Percentiles rank a stretch among this genome's conserved stretches.
These are phyloP conservation scores for Gobius niger DNA, from an alignment of 2,113 vertebrate species.

Conservation along the genomic window DNA sequence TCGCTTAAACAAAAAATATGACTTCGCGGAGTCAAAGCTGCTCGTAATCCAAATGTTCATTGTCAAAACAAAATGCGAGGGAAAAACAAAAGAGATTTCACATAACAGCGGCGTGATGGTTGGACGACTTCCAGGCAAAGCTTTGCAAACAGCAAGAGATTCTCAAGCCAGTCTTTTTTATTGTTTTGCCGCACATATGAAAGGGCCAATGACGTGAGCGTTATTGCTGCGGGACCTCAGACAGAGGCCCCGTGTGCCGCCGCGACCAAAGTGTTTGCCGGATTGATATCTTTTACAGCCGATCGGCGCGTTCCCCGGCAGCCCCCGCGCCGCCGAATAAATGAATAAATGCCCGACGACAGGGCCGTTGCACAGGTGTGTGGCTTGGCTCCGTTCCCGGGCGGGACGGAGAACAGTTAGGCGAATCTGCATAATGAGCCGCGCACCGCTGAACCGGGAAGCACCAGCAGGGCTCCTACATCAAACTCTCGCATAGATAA, in stretches of 20 bases:
- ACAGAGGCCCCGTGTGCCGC: background rate
- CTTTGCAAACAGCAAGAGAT: slow-evolving; percentile 14
- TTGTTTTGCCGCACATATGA: slow-evolving; percentile 7
- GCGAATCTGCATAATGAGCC: slow-evolving; percentile 11
- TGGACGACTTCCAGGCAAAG: background rate
- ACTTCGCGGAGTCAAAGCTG: slow-evolving; percentile 4
- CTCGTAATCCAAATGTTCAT: slow-evolving; percentile 28
- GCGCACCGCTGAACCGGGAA: background rate
- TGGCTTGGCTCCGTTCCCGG: slow-evolving; percentile 41
- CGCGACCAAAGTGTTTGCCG: slow-evolving; percentile 13
- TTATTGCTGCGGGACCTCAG: slow-evolving; percentile 31
- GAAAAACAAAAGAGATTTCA: slow-evolving; percentile 15
- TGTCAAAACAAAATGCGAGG: slow-evolving; percentile 21
- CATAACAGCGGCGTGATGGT: slow-evolving; percentile 6
- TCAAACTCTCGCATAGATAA: background rate
- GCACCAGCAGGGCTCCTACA: background rate
- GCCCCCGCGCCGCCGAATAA: slow-evolving; percentile 21
- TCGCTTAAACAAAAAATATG: slow-evolving; percentile 14
- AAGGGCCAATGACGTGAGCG: background rate
- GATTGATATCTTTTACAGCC: slow-evolving; percentile 25
- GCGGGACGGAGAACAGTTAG: background rate
- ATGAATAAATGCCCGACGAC: slow-evolving; percentile 27
- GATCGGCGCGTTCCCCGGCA: slow-evolving; percentile 29
- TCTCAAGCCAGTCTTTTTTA: slow-evolving; percentile 18
- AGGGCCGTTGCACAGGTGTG: slow-evolving; percentile 31